Conservation (phyloP, 2,113 vertebrate species). For the Dendrocopos noguchii region DNA sequence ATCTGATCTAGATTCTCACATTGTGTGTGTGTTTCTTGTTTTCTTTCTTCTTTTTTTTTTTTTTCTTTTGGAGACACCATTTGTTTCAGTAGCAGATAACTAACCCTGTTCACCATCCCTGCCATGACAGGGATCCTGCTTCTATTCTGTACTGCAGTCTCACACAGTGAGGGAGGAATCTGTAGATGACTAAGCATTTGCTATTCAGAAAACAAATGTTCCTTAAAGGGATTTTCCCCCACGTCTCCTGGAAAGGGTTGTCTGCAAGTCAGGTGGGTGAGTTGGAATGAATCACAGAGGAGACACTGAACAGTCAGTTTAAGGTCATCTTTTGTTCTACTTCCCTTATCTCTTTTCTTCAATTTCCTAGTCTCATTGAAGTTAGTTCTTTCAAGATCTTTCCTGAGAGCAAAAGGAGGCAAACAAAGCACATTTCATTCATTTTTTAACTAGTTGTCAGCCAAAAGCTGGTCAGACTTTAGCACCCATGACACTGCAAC, state of each 20-base stretch:
- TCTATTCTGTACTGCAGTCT: background rate
- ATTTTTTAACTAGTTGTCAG: constrained; percentile 4
- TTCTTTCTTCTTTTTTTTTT: background rate
- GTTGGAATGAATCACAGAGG: constrained; percentile 16
- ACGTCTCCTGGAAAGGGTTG: background rate
- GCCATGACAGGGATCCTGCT: background rate
- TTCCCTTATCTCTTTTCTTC: background rate
- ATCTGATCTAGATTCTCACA: background rate
- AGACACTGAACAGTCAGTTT: background rate
- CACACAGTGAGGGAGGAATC: background rate
- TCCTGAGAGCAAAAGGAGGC: constrained; percentile 7
- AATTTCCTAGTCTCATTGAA: background rate
- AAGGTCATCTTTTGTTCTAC: background rate
- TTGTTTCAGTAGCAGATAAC: constrained; percentile 6
- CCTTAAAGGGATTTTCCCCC: background rate
- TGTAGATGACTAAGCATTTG: background rate
- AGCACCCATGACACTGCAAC: background rate
- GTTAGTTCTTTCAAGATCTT: constrained; percentile 16
- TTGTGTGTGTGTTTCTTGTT: no score
- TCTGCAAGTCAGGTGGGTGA: constrained; percentile 8
- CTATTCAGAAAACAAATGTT: background rate
- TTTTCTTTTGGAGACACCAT: background rate
- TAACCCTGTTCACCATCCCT: background rate
- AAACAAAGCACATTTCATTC: background rate
- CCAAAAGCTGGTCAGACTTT: background rate